These are phyloP conservation scores for Magallana ariakensis DNA, from an alignment of 1,140 invertebrate species.

Conservation along the genomic window DNA sequence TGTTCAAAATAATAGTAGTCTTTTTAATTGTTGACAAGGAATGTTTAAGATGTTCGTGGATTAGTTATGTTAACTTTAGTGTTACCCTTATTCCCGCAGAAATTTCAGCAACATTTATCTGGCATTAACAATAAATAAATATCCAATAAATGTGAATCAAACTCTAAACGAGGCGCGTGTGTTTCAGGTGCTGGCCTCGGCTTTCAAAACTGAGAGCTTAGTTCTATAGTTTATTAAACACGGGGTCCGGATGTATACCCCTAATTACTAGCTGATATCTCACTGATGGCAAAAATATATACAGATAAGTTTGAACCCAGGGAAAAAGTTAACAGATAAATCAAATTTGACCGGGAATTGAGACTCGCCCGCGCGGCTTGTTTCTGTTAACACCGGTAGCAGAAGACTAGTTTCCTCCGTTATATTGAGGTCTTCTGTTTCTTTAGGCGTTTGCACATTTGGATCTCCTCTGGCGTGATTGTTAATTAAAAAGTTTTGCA, in stretches of 20 bases:
- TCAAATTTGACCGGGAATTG: conserved; percentile 3
- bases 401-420: too few species aligned
- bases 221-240: conserved; percentile 23
- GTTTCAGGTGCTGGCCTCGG: background rate
- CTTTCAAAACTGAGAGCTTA: background rate
- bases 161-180: background rate
- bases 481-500: conserved; percentile 16
- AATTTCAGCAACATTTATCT: background rate
- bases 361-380: background rate
- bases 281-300: conserved; percentile 22
- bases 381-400: too few species aligned
- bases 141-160: background rate
- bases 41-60: conserved; percentile 1
- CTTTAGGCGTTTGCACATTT: background rate
- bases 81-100: background rate
- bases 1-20: background rate
- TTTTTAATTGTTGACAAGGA: background rate
- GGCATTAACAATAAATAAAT: background rate
- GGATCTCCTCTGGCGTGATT: background rate
- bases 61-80: background rate
- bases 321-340: background rate
- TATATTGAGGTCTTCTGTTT: background rate
- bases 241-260: conserved; percentile 8
- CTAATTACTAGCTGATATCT: conserved; percentile 26
- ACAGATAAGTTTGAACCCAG: background rate